These are phyloP conservation scores for Aurelia sp. DNA, from an alignment of 30 jellyfish, hydroid and myxozoan species.

Conservation along the genomic window DNA sequence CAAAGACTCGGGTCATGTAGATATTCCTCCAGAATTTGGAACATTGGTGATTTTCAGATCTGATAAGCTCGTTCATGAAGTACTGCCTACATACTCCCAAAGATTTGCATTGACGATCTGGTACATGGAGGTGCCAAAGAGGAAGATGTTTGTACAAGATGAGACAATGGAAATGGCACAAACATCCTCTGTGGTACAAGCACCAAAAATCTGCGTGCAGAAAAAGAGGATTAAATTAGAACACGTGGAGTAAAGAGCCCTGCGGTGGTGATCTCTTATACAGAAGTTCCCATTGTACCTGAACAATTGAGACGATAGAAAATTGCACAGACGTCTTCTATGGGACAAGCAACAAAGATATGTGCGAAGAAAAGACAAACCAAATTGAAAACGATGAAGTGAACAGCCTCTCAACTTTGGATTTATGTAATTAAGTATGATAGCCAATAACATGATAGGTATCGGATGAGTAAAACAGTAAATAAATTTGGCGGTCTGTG, in stretches of 20 bases:
- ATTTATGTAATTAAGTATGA: no score
- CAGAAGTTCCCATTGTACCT: not conserved
- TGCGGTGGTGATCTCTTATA: not conserved
- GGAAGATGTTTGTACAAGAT: conserved; percentile 10
- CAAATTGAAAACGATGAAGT: no score
- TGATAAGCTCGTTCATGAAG: conserved; percentile 54
- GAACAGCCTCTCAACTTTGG: no score
- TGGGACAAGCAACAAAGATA: no score
- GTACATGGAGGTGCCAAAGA: conserved; percentile 63
- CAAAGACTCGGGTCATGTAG: conserved; percentile 8
- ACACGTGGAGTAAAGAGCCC: not conserved
- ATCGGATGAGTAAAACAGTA: no score
- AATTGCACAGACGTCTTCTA: no score
- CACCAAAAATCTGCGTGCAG: conserved; percentile 41
- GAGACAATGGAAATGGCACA: conserved; percentile 10
- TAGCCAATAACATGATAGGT: no score
- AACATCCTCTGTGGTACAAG: not conserved
- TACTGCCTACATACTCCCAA: conserved; percentile 26
- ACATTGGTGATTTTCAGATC: conserved; percentile 48
- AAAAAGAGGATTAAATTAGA: conserved; percentile 27
- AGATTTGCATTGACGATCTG: conserved; percentile 60
- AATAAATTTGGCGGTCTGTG: no score
- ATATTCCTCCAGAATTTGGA: conserved; percentile 57
- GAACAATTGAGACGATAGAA: no score
- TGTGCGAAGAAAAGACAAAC: no score